Conservation (phyloP, 2,797 vertebrate species). For the Halcyon smyrnensis region DNA sequence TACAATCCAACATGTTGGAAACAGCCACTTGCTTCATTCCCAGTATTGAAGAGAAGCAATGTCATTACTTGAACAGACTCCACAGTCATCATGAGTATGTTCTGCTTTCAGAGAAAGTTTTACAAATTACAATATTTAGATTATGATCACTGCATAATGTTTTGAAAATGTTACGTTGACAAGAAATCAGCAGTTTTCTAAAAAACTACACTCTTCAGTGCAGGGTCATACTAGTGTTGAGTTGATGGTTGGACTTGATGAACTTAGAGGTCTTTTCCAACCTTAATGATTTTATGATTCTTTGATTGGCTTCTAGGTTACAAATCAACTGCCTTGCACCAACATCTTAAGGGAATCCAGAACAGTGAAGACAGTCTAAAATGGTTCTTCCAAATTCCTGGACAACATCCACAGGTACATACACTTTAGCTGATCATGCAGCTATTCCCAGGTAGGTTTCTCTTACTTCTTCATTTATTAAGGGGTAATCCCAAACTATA, state of each 20-base stretch:
- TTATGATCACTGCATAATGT: neutral
- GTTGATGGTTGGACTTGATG: too few relatives aligned
- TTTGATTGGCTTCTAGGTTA: neutral
- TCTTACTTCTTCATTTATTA: neutral
- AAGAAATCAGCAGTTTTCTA: neutral
- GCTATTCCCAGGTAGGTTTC: neutral
- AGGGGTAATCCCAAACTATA: neutral
- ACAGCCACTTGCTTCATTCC: neutral
- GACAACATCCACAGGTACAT: neutral
- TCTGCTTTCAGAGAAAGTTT: neutral
- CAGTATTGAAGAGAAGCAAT: neutral
- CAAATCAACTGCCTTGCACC: neutral
- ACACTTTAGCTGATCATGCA: neutral
- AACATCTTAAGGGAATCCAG: neutral
- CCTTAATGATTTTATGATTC: too few relatives aligned
- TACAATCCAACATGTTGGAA: neutral
- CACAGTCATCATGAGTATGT: neutral
- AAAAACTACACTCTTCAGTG: neutral
- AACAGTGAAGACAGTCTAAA: neutral
- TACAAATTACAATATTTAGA: neutral
- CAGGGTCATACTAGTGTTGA: too few relatives aligned
- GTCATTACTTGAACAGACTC: neutral
- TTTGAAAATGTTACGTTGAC: neutral
- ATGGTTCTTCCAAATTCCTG: neutral
- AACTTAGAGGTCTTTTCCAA: too few relatives aligned